Percentiles rank a stretch among this genome's conserved stretches.
Conservation (phyloP, 2,888 invertebrate genomes). For the Macropis europaea region DNA sequence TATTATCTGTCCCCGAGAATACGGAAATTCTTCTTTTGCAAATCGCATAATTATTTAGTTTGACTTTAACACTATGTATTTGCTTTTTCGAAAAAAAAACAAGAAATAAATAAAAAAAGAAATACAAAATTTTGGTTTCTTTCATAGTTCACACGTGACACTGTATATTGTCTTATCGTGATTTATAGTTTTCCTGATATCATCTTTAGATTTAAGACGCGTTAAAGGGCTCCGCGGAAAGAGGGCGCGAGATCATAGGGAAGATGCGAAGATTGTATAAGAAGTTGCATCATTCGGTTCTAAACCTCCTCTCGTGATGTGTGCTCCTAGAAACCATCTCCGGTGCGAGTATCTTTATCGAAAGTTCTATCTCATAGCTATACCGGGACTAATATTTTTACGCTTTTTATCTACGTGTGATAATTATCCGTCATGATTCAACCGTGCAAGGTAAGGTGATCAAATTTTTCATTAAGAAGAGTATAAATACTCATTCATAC, state of each 20-base stretch:
- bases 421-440: constrained; percentile 40
- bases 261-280: constrained; percentile 50
- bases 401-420: constrained; percentile 37
- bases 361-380: constrained; percentile 35
- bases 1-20: too few relatives aligned
- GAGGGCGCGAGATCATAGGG: constrained; percentile 51
- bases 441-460: constrained; percentile 24
- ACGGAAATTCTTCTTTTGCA: neutral
- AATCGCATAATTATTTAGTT: too few relatives aligned
- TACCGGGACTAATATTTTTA: constrained; percentile 29
- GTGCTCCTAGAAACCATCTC: constrained; percentile 47
- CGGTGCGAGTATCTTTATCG: constrained; percentile 47
- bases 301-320: constrained; percentile 49
- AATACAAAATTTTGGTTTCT: neutral
- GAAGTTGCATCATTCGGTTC: constrained; percentile 53
- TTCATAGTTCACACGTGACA: neutral
- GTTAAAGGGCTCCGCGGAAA: constrained; percentile 47
- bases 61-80: too few relatives aligned
- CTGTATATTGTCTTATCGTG: constrained; percentile 26
- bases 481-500: neutral
- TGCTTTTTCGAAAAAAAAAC: neutral
- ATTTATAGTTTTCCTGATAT: constrained; percentile 19
- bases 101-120: neutral
- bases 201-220: constrained; percentile 39
- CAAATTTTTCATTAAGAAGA: neutral